Conservation (phyloP, 1,140 invertebrate species). For the Rhynchophorus ferrugineus region DNA sequence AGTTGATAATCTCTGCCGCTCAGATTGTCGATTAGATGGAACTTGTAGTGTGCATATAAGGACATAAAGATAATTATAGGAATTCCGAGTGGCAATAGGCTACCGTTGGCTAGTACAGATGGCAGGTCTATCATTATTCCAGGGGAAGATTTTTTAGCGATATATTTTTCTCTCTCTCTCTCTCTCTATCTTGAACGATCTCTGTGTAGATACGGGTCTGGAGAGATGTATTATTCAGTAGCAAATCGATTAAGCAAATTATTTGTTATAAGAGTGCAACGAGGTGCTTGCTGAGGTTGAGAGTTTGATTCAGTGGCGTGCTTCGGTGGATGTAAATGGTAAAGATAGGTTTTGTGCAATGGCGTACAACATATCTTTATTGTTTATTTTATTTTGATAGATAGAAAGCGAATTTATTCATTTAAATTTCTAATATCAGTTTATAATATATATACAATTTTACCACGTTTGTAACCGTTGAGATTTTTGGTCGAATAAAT, state of each 20-base stretch:
- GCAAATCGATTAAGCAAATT: slow-evolving; percentile 25
- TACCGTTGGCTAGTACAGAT: neutral
- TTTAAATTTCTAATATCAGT: no score
- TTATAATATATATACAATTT: no score
- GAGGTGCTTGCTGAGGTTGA: slow-evolving; percentile 8
- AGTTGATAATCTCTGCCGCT: no score
- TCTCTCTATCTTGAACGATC: slow-evolving; percentile 17
- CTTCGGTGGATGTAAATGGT: neutral
- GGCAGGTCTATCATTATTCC: neutral
- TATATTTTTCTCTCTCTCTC: slow-evolving; percentile 9
- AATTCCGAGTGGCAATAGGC: neutral
- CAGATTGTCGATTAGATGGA: no score
- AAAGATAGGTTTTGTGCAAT: no score
- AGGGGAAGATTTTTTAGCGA: no score
- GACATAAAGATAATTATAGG: neutral
- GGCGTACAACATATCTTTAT: no score
- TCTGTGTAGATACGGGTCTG: slow-evolving; percentile 16
- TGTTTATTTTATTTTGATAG: no score
- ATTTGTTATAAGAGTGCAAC: slow-evolving; percentile 24
- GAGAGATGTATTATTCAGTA: slow-evolving; percentile 23
- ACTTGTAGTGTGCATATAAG: no score
- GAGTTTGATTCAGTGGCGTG: slow-evolving; percentile 1
- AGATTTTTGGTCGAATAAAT: no score
- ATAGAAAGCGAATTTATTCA: no score
- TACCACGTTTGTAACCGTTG: no score